These are phyloP conservation scores for Pseudochirops cupreus DNA, from an alignment of 2,797 vertebrate genomes.

Conservation along the genomic window DNA sequence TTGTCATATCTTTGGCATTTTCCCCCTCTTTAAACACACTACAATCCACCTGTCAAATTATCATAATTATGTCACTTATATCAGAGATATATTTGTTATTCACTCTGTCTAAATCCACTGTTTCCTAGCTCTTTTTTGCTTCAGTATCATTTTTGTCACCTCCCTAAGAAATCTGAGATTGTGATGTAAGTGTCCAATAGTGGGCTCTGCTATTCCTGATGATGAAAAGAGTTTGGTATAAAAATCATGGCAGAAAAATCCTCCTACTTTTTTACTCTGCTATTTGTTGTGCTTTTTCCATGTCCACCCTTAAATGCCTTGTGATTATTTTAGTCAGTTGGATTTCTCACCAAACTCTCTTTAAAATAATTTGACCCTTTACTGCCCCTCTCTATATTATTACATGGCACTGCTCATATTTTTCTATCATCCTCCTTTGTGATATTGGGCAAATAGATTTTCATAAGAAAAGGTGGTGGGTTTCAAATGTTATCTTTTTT, in stretches of 20 bases:
- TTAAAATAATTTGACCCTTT: neutral
- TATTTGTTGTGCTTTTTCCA: neutral
- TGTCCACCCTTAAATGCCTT: neutral
- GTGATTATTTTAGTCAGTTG: neutral
- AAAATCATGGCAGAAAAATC: neutral
- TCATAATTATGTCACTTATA: too few species aligned
- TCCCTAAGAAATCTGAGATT: too few species aligned
- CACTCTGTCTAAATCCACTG: too few species aligned
- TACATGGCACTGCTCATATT: neutral
- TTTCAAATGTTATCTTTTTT: neutral
- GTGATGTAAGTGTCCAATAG: too few species aligned
- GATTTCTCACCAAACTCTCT: neutral
- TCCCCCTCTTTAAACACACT: too few species aligned
- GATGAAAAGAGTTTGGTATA: too few species aligned
- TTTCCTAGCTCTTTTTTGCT: too few species aligned
- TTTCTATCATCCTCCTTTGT: neutral
- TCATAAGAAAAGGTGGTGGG: neutral
- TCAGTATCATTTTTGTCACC: too few species aligned
- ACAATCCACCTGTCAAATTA: too few species aligned
- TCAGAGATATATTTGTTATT: too few species aligned
- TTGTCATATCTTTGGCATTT: neutral
- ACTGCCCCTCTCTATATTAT: neutral
- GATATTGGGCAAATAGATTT: neutral
- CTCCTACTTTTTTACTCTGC: neutral
- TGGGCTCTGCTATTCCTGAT: too few species aligned